Evolutionary conservation across 1,140 invertebrate species (phyloP), one percentile per base, ranked within the genome.

Genomic region (Drosophila sturtevanti): DNA sequence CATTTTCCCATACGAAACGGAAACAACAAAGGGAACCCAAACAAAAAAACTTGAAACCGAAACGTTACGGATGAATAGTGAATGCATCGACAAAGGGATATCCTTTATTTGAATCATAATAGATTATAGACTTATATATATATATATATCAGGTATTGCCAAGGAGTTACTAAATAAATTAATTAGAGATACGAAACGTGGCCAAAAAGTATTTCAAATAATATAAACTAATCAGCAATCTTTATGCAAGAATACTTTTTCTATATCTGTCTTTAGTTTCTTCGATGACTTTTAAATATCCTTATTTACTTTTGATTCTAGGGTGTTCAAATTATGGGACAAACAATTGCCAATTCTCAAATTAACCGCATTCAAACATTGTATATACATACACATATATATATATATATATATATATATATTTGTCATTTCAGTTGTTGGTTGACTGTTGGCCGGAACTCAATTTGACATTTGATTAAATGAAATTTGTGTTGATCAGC

Each of bases 401-500:
- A 73, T 69, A 62, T 74, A 71, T 74, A 64, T 70, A 73, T 62
- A 63, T 74, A 71, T 74, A 64, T 61, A 73, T 70, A 54, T 68
- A 66, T 73, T 68, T 68, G 51, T 11, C 27, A 18, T 11, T 35
- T 21, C 16, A 18, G 41, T 16, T 68, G 72, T 76, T 68, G 68
- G 58, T 52, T 71, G 71, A 56, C 21, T 59, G 73, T 73, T 76
- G 72, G 81, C 79, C 41, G 41, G 54, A 82, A 87, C 79, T 87
- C 75, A 86, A 89, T 86, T 86, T 70, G 73, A 69, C 64, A 77
- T 77, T 77, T 86, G 82, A 86, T 87, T 86, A 86, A 89, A 82
- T 72, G 71, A 65, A 76, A 66, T 76, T 76, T 76, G 51, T 68
- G 59, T 68, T 68, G 68, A 76, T 72, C 64, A 64, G 54, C 27